Evolutionary conservation across 2,797 vertebrate species (phyloP), one percentile per base, ranked within the genome.

Genomic region (Pteronotus mesoamericanus): DNA sequence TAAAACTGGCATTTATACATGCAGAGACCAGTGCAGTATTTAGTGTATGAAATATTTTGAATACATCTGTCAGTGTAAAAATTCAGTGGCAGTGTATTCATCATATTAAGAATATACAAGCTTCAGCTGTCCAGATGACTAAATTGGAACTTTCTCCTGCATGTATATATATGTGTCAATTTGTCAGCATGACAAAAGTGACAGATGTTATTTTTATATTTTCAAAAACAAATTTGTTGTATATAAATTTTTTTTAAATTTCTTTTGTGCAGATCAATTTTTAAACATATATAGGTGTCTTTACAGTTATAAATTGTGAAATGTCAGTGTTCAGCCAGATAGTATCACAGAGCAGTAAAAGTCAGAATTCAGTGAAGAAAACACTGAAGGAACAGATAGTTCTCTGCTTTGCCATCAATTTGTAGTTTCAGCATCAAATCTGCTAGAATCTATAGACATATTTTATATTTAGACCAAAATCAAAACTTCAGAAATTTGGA

Each of bases 151-250:
- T 96, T 95, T 74, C 95, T 97, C 91, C 98, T 98, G 98, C 98
- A 98, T 98, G 98, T 98, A 83, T 98, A 98, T 97, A 98, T 97
- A 96, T 97, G 98, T 97, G 95, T 97, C 97, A 92, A 77, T 90
- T 85, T 98, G 96, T 98, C 78, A 97, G 98, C 97, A 98, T 98
- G 98, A 96, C 98, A 97, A 77, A 98, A 97, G 94, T 98, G 94
- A 96, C 98, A 98, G 98, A 98, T 98, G 95, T 98, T 98, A 99
- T 99, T 98, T 99, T 99, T 99, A 96, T 99, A 98, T 98, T 98
- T 98, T 96, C 95, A 95, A 98, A 98, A 97, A 89, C 84, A 97
- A 95, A 98, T 98, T 96, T 97, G 98, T 98, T 98, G 97, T 99
- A 98, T 98, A 98, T 98, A 98, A 98, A 97, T 98, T 98, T 98